A percentile compares a stretch with the other conserved stretches of the same genome.
phyloP scores from a whole-genome alignment of 2,113 vertebrate genomes.

The Catharus bicknelli region DNA sequence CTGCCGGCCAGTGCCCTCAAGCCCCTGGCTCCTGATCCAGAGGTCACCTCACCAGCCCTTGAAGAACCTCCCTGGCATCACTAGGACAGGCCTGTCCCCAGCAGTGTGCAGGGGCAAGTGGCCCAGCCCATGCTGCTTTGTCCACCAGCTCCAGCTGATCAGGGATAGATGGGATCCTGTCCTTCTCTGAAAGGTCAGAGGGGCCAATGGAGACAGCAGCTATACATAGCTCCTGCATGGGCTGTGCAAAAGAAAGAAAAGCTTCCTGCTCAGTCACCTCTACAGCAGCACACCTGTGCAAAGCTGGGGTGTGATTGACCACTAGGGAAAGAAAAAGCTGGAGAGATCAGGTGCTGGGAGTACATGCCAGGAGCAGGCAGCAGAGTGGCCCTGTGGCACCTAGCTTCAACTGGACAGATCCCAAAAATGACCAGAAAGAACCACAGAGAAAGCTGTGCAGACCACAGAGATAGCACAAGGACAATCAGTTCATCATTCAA shows the following conservation, averaged over 20 bases:
- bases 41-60: not conserved
- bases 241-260: not conserved
- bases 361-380: not conserved
- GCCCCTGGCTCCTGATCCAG: not conserved
- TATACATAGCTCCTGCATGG: rapidly evolving
- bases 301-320: not conserved
- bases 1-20: constrained; percentile 13
- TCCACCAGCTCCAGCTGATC: not conserved
- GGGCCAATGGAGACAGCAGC: not conserved
- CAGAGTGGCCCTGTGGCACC: not conserved
- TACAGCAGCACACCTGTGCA: not conserved
- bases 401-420: not conserved
- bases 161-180: not conserved
- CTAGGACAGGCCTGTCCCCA: not conserved
- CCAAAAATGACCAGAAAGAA: not conserved
- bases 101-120: not conserved
- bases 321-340: not conserved
- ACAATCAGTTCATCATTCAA: constrained; percentile 13
- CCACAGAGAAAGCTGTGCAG: not conserved
- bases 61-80: not conserved
- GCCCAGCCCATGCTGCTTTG: rapidly evolving
- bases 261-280: not conserved
- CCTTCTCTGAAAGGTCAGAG: not conserved
- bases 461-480: not conserved
- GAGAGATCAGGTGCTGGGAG: not conserved